phyloP scores from a whole-genome alignment of 2,888 invertebrate species.

The Conchocele bisecta region DNA sequence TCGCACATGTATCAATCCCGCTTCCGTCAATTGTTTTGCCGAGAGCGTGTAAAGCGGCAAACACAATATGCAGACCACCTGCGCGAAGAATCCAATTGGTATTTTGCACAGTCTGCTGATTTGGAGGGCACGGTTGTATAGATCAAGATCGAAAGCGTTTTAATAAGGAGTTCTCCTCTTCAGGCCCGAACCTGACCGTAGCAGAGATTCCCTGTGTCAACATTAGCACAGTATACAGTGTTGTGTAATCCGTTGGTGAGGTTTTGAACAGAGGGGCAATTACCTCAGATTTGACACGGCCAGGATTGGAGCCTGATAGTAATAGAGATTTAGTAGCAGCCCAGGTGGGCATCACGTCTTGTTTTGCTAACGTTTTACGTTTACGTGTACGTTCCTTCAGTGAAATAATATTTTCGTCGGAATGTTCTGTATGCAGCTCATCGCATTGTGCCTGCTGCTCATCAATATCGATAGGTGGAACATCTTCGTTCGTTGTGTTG shows the following conservation, averaged over 20 bases:
- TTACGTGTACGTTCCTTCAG: no score
- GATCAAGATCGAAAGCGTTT: constrained; percentile 33
- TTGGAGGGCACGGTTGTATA: constrained; percentile 19
- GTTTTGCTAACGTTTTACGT: no score
- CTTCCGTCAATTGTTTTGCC: constrained; percentile 38
- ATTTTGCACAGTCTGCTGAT: constrained; percentile 36
- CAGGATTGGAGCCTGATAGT: neutral
- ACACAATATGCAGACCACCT: constrained; percentile 30
- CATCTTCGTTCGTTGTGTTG: no score
- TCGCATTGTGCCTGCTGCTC: no score
- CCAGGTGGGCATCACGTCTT: constrained; percentile 24
- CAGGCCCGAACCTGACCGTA: constrained; percentile 24
- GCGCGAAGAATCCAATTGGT: constrained; percentile 16
- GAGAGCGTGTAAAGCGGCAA: constrained; percentile 42
- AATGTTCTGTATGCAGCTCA: no score
- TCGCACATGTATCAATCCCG: constrained; percentile 31
- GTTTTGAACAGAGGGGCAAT: constrained; percentile 33
- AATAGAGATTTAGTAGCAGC: constrained; percentile 22
- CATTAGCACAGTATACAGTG: constrained; percentile 27
- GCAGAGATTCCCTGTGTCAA: constrained; percentile 31
- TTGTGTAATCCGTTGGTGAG: constrained; percentile 26
- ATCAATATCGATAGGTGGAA: no score
- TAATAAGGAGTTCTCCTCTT: no score
- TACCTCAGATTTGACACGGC: constrained; percentile 21
- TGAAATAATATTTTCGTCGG: no score